Evolutionary conservation across 1,140 invertebrate species (phyloP), one percentile per base, ranked within the genome.

Genomic region (Aphidius gifuensis): DNA sequence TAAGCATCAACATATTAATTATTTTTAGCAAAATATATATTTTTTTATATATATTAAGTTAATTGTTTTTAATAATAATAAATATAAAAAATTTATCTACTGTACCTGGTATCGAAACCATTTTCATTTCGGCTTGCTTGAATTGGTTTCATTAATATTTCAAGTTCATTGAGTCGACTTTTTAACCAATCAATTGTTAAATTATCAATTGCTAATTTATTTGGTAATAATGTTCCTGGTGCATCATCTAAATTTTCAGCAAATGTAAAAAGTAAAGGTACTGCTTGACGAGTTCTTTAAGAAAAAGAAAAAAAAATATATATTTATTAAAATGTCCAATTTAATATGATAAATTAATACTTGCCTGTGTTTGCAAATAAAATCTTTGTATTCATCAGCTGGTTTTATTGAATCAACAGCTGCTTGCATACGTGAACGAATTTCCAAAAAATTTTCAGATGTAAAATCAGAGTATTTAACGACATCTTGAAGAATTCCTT

Each of bases 161-260:
- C 92, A 50, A 95, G 75, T 66, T 95, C 92, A 3, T 82, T 83
- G 43, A 93, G 74, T 65, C 91, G 89, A 61, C 85, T 88, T 65
- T 90, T 85, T 44, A 95, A 74, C 89, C 90, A 92, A 66, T 94
- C 92, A 45, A 94, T 87, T 0, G 94, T 97, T 9, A 94, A 84
- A 76, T 96, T 95, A 78, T 97, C 93, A 0, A 96, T 90, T 0
- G 92, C 92, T 48, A 97, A 73, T 71, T 90, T 88, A 78, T 93
- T 92, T 6, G 90, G 87, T 67, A 88, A 83, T 16, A 94, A 82
- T 75, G 90, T 92, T 11, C 90, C 90, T 43, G 90, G 90, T 23
- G 89, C 90, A 67, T 93, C 90, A 70, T 94, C 89, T 62, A 96
- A 82, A 69, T 86, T 88, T 60, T 90, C 86, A 75, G 95, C 93